Conservation (phyloP, 30 jellyfish, hydroid and myxozoan species). For the Sanderia malayensis region DNA sequence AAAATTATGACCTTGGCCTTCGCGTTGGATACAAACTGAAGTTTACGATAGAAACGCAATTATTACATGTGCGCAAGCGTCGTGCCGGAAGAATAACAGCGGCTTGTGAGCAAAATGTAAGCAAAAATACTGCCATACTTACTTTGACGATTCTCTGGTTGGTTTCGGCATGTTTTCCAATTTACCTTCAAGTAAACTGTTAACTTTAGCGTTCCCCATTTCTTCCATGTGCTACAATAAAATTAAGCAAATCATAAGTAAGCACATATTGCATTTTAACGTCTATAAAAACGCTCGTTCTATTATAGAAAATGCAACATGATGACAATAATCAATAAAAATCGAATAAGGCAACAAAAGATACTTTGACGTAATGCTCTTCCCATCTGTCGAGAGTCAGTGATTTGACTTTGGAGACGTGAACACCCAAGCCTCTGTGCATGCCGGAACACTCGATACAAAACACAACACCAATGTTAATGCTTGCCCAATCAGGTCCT, state of each 20-base stretch:
- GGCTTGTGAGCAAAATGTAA: too few species aligned
- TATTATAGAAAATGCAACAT: not conserved
- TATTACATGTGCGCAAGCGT: too few species aligned
- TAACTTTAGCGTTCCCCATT: conserved; percentile 73
- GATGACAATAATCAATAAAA: not conserved
- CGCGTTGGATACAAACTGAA: too few species aligned
- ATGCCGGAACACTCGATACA: conserved; percentile 93
- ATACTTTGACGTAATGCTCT: conserved; percentile 76
- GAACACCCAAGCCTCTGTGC: conserved; percentile 97
- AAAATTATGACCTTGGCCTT: too few species aligned
- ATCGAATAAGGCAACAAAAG: not conserved
- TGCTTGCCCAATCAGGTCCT: conserved; percentile 99
- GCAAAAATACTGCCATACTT: too few species aligned
- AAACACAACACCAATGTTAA: conserved; percentile 77
- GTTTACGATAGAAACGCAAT: too few species aligned
- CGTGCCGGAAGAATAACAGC: too few species aligned
- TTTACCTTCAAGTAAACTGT: conserved; percentile 76
- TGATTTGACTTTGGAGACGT: conserved; percentile 88
- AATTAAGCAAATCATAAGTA: too few species aligned
- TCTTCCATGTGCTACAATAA: conserved; percentile 81
- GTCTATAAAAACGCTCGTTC: too few species aligned
- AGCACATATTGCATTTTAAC: too few species aligned
- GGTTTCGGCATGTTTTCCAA: conserved; percentile 56
- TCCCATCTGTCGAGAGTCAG: conserved; percentile 91
- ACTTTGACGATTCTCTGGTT: conserved; percentile 84